phyloP scores from a whole-genome alignment of 1,140 invertebrate species.

The Harlomillsia oculata region DNA sequence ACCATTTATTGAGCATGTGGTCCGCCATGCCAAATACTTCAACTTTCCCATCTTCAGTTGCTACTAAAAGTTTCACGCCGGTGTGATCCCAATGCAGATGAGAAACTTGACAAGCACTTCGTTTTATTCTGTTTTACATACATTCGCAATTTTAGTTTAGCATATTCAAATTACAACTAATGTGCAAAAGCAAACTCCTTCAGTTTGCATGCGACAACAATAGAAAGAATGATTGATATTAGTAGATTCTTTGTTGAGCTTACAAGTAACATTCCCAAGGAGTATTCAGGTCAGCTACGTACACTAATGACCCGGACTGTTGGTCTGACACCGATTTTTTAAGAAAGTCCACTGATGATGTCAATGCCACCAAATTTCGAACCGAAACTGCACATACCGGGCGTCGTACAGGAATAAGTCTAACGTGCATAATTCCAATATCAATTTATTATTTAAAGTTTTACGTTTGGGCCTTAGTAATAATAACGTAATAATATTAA shows the following conservation, averaged over 20 bases:
- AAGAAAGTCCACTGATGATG: conserved; percentile 17
- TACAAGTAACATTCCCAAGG: conserved; percentile 71
- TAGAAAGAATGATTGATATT: no score
- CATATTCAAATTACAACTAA: no score
- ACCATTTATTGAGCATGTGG: conserved; percentile 72
- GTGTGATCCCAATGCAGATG: conserved; percentile 74
- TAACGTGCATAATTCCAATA: no score
- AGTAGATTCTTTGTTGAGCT: no score
- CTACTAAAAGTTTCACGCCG: conserved; percentile 65
- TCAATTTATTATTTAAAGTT: no score
- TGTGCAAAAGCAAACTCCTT: no score
- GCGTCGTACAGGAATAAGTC: not conserved
- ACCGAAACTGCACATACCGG: conserved; percentile 16
- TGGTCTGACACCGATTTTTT: not conserved
- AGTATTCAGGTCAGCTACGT: conserved; percentile 74
- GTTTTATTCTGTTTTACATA: conserved; percentile 38
- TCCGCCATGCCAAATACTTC: conserved; percentile 68
- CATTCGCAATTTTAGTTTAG: not conserved
- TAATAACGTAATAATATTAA: no score
- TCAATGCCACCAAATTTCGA: conserved; percentile 26
- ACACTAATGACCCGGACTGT: conserved; percentile 63
- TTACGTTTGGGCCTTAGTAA: not conserved
- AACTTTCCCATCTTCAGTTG: conserved; percentile 61
- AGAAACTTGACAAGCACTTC: conserved; percentile 52
- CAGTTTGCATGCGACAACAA: no score